These are phyloP conservation scores for Zosterops hypoxanthus DNA, from an alignment of 2,113 vertebrate genomes.

Conservation along the genomic window DNA sequence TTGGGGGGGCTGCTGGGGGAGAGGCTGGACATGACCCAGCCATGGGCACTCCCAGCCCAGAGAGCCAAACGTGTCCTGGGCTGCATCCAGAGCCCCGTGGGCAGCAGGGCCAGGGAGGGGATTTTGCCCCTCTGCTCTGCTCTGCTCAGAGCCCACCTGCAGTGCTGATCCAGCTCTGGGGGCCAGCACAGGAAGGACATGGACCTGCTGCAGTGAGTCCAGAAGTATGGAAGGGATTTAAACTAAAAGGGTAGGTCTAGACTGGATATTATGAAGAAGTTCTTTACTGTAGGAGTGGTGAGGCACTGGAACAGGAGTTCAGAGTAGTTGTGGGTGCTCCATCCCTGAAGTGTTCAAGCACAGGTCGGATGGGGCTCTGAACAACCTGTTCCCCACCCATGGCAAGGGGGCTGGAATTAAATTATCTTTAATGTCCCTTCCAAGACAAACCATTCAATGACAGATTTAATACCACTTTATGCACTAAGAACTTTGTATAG, in stretches of 20 bases:
- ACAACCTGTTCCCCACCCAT: not conserved
- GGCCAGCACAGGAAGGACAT: not conserved
- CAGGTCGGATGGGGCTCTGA: not conserved
- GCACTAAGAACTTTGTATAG: not conserved
- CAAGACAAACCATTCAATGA: not conserved
- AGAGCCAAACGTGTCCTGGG: not conserved
- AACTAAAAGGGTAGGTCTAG: not conserved
- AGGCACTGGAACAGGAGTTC: not conserved
- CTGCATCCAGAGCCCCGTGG: not conserved
- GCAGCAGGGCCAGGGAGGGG: not conserved
- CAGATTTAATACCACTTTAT: not conserved
- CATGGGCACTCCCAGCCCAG: not conserved
- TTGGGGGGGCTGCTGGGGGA: not conserved
- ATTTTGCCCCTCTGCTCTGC: not conserved
- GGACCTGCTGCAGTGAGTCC: not conserved
- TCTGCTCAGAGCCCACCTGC: not conserved
- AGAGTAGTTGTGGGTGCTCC: not conserved
- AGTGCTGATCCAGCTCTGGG: not conserved
- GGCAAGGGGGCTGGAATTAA: not conserved
- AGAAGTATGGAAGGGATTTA: not conserved
- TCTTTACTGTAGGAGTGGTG: not conserved
- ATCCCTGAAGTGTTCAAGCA: not conserved
- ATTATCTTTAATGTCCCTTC: not conserved
- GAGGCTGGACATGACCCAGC: not conserved
- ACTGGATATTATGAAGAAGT: not conserved